Conservation (phyloP, 2,113 vertebrate genomes). For the Nannospalax galili region DNA sequence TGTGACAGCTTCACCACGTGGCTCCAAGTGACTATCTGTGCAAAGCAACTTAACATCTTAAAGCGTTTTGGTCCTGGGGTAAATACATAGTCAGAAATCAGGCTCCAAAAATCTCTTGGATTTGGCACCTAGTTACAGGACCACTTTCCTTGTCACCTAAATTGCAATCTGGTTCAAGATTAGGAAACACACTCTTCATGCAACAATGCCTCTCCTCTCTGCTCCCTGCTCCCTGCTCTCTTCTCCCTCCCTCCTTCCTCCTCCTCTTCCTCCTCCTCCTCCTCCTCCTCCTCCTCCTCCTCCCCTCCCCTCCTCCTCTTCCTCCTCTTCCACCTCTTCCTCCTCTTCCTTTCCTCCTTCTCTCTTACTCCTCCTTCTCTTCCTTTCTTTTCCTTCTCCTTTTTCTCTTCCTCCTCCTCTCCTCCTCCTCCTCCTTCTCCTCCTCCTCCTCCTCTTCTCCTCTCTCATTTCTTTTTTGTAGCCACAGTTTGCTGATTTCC, state of each 20-base stretch:
- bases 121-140: not conserved
- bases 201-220: too few relatives aligned
- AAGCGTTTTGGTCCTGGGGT: not conserved
- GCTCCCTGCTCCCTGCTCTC: too few relatives aligned
- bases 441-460: too few relatives aligned
- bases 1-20: constrained; percentile 7
- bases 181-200: not conserved
- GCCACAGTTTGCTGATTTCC: constrained; percentile 20
- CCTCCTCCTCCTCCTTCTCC: too few relatives aligned
- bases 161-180: not conserved
- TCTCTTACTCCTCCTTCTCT: not conserved
- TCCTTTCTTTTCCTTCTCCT: rapidly evolving
- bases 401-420: not conserved
- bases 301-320: rapidly evolving
- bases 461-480: not conserved
- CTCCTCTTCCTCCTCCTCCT: rapidly evolving
- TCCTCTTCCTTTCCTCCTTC: too few relatives aligned
- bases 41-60: not conserved
- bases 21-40: not conserved
- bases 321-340: too few relatives aligned
- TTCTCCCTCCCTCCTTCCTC: too few relatives aligned
- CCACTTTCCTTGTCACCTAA: not conserved
- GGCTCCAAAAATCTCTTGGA: not conserved
- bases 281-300: not conserved
- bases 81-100: not conserved